These are phyloP conservation scores for Enteromius afrohamiltoni DNA, from an alignment of 2,797 vertebrate species.

Conservation along the genomic window DNA sequence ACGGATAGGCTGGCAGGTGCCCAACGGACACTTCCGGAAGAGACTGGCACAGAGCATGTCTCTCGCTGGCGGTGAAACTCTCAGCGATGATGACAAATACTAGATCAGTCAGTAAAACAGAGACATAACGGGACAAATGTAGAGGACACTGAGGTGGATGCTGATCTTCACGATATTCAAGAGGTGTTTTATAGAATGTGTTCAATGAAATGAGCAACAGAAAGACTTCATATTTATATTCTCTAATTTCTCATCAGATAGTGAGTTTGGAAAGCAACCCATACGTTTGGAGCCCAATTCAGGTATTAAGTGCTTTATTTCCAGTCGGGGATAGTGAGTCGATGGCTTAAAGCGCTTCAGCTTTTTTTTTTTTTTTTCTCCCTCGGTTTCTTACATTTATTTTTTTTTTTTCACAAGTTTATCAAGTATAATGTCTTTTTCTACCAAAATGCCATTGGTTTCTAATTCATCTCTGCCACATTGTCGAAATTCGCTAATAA, in stretches of 20 bases:
- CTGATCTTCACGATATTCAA: conserved; percentile 22
- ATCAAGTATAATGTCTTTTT: conserved; percentile 1
- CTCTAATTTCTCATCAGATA: conserved; percentile 1
- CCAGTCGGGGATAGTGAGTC: not conserved
- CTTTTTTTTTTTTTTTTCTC: not conserved
- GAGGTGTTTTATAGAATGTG: conserved; percentile 29
- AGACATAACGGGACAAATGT: not conserved
- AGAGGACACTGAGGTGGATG: conserved; percentile 11
- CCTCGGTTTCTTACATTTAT: not conserved
- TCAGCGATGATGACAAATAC: conserved; percentile 96
- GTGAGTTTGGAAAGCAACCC: not conserved
- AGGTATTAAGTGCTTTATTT: conserved; percentile 26
- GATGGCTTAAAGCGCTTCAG: not conserved
- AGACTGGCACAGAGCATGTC: conserved; percentile 88
- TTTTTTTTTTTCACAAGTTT: not conserved
- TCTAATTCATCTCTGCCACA: conserved; percentile 3
- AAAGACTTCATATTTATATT: conserved; percentile 14
- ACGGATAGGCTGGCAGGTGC: conserved; percentile 95
- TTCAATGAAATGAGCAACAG: conserved; percentile 39
- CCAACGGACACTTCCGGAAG: conserved; percentile 95
- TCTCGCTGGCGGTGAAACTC: conserved; percentile 85
- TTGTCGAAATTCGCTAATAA: not conserved
- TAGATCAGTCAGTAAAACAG: conserved; percentile 71
- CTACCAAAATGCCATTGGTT: not conserved
- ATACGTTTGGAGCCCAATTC: not conserved